Evolutionary conservation across 2,888 invertebrate species (phyloP).

Genomic region (Sepiola atlantica): DNA sequence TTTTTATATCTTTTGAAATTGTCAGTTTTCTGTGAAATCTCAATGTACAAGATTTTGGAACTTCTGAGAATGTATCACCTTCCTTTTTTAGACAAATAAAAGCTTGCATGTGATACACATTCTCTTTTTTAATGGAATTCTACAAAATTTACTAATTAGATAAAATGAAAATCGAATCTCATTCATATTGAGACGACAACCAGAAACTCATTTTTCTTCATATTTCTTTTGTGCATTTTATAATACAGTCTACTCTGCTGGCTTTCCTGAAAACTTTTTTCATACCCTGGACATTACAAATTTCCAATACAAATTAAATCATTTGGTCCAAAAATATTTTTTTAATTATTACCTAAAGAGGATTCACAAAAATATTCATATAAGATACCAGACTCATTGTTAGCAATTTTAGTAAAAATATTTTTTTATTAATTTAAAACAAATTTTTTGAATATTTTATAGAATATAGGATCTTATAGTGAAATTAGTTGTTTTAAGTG

Average conservation of each 20-base stretch:
- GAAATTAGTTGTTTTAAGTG: not conserved
- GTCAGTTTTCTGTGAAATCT: not conserved
- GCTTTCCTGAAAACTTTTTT: not conserved
- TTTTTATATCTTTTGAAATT: not conserved
- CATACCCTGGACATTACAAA: not conserved
- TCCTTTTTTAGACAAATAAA: not conserved
- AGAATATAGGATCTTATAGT: conserved; percentile 18
- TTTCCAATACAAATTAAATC: not conserved
- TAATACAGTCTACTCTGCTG: not conserved
- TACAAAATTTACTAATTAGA: conserved; percentile 16
- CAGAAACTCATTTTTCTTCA: not conserved
- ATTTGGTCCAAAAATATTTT: not conserved
- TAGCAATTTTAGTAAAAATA: not conserved
- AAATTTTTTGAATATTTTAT: not conserved
- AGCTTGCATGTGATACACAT: not conserved
- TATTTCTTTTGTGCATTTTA: not conserved
- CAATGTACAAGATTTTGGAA: not conserved
- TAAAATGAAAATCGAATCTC: not conserved
- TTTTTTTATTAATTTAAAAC: not conserved
- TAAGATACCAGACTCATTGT: not conserved
- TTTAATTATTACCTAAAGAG: not conserved
- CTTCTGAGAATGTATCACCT: not conserved
- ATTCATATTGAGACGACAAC: not conserved
- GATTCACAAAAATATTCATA: not conserved
- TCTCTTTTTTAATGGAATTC: not conserved